Conservation (phyloP, 2,113 vertebrate species). For the Marmota monax region DNA sequence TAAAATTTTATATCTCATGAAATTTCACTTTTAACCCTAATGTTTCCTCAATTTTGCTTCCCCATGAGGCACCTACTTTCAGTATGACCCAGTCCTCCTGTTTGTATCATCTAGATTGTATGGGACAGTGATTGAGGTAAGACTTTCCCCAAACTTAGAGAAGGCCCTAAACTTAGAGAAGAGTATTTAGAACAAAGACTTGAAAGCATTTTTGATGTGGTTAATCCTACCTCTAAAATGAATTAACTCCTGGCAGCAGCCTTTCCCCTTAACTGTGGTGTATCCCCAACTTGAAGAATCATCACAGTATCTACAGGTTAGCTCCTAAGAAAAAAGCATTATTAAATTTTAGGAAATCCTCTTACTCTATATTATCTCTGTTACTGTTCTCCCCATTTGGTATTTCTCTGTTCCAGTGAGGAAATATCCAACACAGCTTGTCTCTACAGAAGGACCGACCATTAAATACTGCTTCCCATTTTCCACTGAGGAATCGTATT, state of each 20-base stretch:
- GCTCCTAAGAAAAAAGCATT: constrained; percentile 17
- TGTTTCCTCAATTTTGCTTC: constrained; percentile 26
- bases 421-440: not conserved
- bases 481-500: constrained; percentile 45
- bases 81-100: not conserved
- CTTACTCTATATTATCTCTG: not conserved
- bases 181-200: constrained; percentile 40
- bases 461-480: not conserved
- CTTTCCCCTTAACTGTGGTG: not conserved
- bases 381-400: not conserved
- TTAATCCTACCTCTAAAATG: constrained; percentile 27
- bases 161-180: not conserved
- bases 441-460: not conserved
- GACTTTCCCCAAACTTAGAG: not conserved
- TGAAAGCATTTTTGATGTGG: constrained; percentile 16
- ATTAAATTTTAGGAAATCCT: constrained; percentile 47
- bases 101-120: not conserved
- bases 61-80: not conserved
- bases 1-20: constrained; percentile 20
- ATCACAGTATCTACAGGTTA: not conserved
- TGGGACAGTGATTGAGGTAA: not conserved
- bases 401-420: not conserved
- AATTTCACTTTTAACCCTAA: not conserved
- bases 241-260: constrained; percentile 6
- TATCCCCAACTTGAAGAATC: not conserved